Evolutionary conservation across 2,113 vertebrate species (phyloP).

Genomic region (Bos indicus): DNA sequence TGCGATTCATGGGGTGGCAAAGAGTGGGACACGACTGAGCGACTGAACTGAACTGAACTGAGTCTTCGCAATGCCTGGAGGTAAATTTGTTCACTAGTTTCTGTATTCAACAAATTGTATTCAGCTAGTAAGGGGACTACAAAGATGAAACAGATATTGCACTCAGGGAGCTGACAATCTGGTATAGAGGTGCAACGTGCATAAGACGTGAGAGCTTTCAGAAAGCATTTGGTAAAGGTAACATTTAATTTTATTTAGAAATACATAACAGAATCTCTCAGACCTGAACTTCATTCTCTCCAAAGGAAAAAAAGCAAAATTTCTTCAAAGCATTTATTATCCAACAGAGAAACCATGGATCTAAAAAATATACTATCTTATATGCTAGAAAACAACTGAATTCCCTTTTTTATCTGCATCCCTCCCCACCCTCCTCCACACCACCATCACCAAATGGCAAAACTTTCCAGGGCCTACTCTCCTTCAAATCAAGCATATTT

Average conservation of each 20-base stretch:
- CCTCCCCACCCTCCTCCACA: background rate
- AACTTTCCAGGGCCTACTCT: background rate
- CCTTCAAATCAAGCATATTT: background rate
- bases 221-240: background rate
- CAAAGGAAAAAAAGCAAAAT: background rate
- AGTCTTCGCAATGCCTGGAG: background rate
- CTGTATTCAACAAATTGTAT: background rate
- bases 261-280: background rate
- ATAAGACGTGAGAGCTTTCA: background rate
- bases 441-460: background rate
- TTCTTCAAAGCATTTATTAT: background rate
- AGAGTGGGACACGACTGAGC: too few species aligned
- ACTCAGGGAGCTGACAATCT: background rate
- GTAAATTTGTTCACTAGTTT: slow-evolving; percentile 15
- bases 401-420: background rate
- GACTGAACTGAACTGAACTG: too few species aligned
- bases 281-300: background rate
- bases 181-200: background rate
- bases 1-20: too few species aligned
- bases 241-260: slow-evolving; percentile 14
- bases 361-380: background rate
- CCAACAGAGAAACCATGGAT: background rate
- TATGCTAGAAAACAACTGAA: background rate
- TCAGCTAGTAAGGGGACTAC: background rate
- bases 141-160: background rate